phyloP scores from a whole-genome alignment of 2,113 vertebrate genomes.

The Peromyscus leucopus region DNA sequence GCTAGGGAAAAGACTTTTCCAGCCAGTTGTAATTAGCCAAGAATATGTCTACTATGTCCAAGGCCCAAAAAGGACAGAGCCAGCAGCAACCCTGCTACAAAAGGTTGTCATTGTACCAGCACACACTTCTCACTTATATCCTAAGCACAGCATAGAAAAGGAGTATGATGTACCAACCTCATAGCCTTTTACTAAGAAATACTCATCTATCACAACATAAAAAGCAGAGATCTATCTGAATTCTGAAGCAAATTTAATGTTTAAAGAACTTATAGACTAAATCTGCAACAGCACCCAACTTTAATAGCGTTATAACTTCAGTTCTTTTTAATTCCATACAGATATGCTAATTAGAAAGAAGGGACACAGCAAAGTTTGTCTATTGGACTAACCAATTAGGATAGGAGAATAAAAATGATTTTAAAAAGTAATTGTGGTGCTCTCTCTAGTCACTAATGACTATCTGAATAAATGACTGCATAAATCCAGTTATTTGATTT shows the following conservation, averaged over 20 bases:
- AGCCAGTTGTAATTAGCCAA: neutral
- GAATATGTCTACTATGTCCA: neutral
- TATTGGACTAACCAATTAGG: neutral
- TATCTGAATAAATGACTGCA: neutral
- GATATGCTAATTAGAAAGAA: neutral
- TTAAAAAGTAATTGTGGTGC: neutral
- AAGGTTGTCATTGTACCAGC: neutral
- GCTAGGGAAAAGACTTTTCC: neutral
- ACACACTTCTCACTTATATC: neutral
- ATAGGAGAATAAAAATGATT: neutral
- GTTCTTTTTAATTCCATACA: neutral
- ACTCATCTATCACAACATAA: neutral
- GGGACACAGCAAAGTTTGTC: neutral
- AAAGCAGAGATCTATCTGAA: slow-evolving; percentile 8
- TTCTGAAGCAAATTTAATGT: slow-evolving; percentile 26
- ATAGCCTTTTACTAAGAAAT: neutral
- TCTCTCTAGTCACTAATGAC: slow-evolving; percentile 1
- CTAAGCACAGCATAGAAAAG: slow-evolving; percentile 1
- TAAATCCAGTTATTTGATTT: slow-evolving; percentile 30
- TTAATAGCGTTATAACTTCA: neutral
- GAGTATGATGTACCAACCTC: neutral
- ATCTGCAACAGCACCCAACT: neutral
- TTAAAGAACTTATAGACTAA: neutral
- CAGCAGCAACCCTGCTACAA: neutral
- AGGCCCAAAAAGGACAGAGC: neutral